Evolutionary conservation across 2,888 invertebrate species (phyloP), one percentile per base, ranked within the genome.

Genomic region (Platycheirus albimanus): DNA sequence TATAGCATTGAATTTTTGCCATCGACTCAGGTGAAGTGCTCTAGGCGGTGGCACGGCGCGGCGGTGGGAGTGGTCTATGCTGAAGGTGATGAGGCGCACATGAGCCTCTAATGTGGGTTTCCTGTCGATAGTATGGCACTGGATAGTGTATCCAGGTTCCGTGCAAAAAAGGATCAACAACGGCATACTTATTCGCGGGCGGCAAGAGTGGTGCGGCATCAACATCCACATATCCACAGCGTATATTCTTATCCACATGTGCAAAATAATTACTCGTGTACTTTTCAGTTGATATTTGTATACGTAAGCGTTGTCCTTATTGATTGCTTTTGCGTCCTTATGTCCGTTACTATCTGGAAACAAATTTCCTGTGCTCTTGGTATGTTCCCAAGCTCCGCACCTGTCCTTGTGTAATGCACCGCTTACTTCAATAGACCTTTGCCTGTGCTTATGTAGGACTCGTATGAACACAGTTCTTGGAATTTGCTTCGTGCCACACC

Each of bases 51-150:
- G 24, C n/a, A n/a, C n/a, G n/a, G n/a, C n/a, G n/a, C 15, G 24
- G 17, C 15, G 24, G 13, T 71, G 30, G 24, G 20, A 47, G 69
- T 63, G 69, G 54, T 64, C 76, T 64, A 58, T 70, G 69, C 8
- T 56, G 45, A 70, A 76, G 80, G 80, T 70, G 80, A 76, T 70
- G 75, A 80, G 70, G 76, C 56, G 58, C 51, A 80, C 80, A 80
- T 45, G 64, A 70, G 49, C 45, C 76, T 45, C 72, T 63, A 71
- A 51, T 61, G 78, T 75, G 56, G 49, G 45, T 64, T 66, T 66
- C 58, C 77, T 70, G 63, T 52, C 51, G 51, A 58, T 41, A 58
- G 20, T 17, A 24, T 61, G 17, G 63, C 33, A 24, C 7, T 7
- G 41, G 11, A 38, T 45, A 49, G 52, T 8, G 10, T 15, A 47